These are phyloP conservation scores for Laothoe populi DNA, from an alignment of 2,888 invertebrate genomes.

Conservation along the genomic window DNA sequence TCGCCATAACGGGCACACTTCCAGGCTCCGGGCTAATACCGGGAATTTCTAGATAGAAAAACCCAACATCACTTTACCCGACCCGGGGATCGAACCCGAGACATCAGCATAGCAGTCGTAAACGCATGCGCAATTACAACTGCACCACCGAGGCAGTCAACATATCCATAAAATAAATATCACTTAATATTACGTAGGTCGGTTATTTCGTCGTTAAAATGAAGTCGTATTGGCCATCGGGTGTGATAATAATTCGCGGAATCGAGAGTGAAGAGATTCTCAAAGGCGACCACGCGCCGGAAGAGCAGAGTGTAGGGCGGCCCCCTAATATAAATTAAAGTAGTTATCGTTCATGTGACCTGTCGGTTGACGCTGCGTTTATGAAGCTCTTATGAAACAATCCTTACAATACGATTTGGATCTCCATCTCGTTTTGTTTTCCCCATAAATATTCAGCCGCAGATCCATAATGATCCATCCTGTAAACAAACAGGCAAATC, in stretches of 20 bases:
- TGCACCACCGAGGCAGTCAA: too few relatives aligned
- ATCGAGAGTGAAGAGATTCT: background rate
- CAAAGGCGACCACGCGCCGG: background rate
- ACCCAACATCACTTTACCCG: too few relatives aligned
- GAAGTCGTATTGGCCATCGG: background rate
- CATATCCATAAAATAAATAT: conserved; percentile 15
- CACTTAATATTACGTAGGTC: background rate
- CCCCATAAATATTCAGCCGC: background rate
- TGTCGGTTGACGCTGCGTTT: conserved; percentile 8
- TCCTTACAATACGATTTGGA: conserved; percentile 2
- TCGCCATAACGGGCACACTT: too few relatives aligned
- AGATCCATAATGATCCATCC: background rate
- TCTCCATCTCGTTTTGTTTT: background rate
- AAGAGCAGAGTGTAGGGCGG: conserved; percentile 13
- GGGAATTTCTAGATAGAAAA: too few relatives aligned
- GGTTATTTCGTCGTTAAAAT: background rate
- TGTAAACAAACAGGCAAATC: background rate
- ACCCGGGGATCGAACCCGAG: too few relatives aligned
- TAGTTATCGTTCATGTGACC: background rate
- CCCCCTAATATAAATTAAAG: conserved; percentile 22
- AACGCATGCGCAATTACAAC: too few relatives aligned
- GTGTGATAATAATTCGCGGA: background rate
- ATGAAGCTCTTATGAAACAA: background rate
- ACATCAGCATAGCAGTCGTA: too few relatives aligned
- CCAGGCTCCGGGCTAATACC: too few relatives aligned